Conservation (phyloP, 2,797 vertebrate genomes). For the Epinephelus malabaricus region DNA sequence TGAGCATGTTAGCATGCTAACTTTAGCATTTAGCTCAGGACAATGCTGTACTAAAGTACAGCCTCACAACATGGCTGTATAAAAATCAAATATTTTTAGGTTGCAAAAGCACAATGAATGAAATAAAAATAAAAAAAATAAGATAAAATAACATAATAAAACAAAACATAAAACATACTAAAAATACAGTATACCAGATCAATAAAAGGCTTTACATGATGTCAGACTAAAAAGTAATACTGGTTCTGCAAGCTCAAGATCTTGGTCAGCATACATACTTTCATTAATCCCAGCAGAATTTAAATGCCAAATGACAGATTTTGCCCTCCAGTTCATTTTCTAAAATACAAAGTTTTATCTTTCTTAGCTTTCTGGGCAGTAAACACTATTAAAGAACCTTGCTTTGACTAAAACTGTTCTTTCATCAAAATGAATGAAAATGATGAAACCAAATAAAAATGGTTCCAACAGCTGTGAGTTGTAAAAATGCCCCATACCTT, state of each 20-base stretch:
- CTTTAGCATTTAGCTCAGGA: background rate
- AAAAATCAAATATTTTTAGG: background rate
- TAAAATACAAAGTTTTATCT: background rate
- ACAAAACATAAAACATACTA: too few species aligned
- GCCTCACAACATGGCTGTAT: background rate
- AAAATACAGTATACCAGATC: background rate
- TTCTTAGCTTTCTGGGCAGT: background rate
- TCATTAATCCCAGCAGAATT: background rate
- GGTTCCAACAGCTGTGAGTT: background rate
- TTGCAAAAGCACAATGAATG: background rate
- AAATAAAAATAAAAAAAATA: background rate
- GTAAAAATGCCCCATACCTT: slow-evolving; percentile 82
- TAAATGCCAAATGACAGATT: background rate
- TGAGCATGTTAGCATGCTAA: background rate
- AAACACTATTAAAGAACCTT: background rate
- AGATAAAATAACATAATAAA: background rate
- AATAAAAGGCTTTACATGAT: background rate
- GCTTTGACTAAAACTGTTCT: background rate
- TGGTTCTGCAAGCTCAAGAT: background rate
- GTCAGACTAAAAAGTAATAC: background rate
- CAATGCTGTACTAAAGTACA: background rate
- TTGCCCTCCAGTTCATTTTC: background rate
- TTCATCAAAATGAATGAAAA: background rate
- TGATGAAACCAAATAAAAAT: background rate
- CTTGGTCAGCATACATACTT: background rate